phyloP scores from a whole-genome alignment of 2,113 vertebrate species.

The Caretta caretta region DNA sequence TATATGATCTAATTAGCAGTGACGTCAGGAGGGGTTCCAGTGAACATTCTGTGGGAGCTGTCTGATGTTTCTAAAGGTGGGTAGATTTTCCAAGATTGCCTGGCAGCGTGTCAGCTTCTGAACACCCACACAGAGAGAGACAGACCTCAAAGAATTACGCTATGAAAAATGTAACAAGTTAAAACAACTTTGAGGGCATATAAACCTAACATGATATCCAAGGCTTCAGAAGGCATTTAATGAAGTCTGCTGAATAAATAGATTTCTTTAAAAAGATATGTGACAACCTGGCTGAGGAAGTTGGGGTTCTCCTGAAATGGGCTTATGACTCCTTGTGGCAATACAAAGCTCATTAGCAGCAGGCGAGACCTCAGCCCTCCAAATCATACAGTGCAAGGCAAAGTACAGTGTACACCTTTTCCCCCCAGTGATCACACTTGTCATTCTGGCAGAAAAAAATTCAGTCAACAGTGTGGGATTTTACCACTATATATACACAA shows the following conservation, averaged over 20 bases:
- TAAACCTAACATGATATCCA: neutral
- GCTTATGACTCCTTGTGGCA: neutral
- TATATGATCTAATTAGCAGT: neutral
- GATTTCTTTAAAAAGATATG: neutral
- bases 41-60: fast-evolving
- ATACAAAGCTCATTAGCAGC: fast-evolving
- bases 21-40: neutral
- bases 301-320: neutral
- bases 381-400: fast-evolving
- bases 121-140: neutral
- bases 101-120: neutral
- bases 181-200: neutral
- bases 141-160: neutral
- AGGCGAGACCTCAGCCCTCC: fast-evolving
- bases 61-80: neutral
- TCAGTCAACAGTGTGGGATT: fast-evolving
- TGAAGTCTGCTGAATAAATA: neutral
- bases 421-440: neutral
- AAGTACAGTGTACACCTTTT: fast-evolving
- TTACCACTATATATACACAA: neutral
- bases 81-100: neutral
- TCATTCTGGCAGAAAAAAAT: neutral
- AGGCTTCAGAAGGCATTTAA: neutral
- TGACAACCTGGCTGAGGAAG: fast-evolving
- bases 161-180: neutral